Evolutionary conservation across 2,888 invertebrate genomes (phyloP).

Genomic region (Spilarctia lutea): DNA sequence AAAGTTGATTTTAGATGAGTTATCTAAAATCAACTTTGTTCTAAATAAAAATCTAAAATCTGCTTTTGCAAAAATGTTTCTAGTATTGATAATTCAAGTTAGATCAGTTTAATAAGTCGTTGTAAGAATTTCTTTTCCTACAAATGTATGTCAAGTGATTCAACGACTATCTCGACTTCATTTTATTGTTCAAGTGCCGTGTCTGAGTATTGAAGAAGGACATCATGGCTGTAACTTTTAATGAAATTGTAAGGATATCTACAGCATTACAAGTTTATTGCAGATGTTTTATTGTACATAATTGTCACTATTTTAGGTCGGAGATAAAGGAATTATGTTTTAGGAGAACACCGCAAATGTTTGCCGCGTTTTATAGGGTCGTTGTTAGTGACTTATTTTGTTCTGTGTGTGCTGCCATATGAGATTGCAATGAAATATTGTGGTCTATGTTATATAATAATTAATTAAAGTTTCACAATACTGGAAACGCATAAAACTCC

Average conservation of each 20-base stretch:
- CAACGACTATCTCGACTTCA: conserved; percentile 67
- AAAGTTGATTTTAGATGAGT: neutral
- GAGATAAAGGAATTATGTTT: conserved; percentile 52
- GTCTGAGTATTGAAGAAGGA: conserved; percentile 69
- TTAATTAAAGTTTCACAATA: conserved; percentile 39
- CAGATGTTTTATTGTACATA: conserved; percentile 64
- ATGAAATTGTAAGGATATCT: conserved; percentile 72
- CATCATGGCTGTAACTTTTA: conserved; percentile 70
- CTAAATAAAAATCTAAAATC: too few relatives aligned
- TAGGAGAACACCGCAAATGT: conserved; percentile 30
- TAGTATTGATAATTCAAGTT: conserved; percentile 25
- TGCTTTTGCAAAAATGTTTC: neutral
- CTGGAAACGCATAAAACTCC: conserved; percentile 19
- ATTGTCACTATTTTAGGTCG: conserved; percentile 65
- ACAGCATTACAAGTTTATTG: conserved; percentile 63
- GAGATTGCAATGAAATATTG: neutral
- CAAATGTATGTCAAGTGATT: conserved; percentile 79
- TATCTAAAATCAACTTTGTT: too few relatives aligned
- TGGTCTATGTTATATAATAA: conserved; percentile 37
- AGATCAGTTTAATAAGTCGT: conserved; percentile 38
- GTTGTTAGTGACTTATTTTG: conserved; percentile 13
- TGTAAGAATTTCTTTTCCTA: conserved; percentile 56
- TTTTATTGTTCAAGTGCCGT: conserved; percentile 77
- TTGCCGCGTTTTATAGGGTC: conserved; percentile 31
- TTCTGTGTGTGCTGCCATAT: neutral